phyloP scores from a whole-genome alignment of 2,888 invertebrate genomes.

The Panzeria rudis region DNA sequence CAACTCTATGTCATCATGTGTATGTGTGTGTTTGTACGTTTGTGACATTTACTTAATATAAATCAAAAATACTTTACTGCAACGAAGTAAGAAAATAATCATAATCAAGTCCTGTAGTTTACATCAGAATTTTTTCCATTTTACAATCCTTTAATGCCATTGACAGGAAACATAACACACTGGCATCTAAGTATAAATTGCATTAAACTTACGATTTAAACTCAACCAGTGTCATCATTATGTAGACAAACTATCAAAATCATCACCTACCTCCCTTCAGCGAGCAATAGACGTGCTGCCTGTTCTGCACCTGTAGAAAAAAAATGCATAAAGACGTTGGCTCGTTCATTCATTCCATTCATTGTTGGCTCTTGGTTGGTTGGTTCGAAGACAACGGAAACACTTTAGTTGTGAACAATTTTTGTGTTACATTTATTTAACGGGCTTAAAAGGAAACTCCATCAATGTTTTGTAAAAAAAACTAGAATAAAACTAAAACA shows the following conservation, averaged over 20 bases:
- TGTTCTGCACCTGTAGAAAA: constrained; percentile 34
- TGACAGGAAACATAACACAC: constrained; percentile 52
- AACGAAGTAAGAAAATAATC: neutral
- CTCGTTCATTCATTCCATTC: neutral
- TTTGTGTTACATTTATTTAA: constrained; percentile 64
- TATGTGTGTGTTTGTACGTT: neutral
- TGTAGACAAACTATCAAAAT: constrained; percentile 59
- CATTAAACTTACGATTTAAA: constrained; percentile 55
- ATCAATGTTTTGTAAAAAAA: constrained; percentile 51
- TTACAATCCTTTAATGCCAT: constrained; percentile 63
- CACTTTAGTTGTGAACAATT: constrained; percentile 54
- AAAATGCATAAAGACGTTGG: constrained; percentile 19
- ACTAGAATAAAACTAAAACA: constrained; percentile 2
- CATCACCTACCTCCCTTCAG: neutral
- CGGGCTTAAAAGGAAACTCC: constrained; percentile 64
- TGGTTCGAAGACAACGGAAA: constrained; percentile 58
- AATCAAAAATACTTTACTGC: constrained; percentile 52
- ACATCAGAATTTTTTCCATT: constrained; percentile 38
- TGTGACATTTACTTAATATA: constrained; percentile 47
- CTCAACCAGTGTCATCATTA: constrained; percentile 65
- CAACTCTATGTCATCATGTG: constrained; percentile 20
- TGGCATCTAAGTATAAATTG: constrained; percentile 39
- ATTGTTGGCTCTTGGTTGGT: neutral
- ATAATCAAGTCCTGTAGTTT: constrained; percentile 51
- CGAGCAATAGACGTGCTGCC: neutral